Conservation (phyloP, 2,888 invertebrate species). For the Agonopterix subpropinquella region DNA sequence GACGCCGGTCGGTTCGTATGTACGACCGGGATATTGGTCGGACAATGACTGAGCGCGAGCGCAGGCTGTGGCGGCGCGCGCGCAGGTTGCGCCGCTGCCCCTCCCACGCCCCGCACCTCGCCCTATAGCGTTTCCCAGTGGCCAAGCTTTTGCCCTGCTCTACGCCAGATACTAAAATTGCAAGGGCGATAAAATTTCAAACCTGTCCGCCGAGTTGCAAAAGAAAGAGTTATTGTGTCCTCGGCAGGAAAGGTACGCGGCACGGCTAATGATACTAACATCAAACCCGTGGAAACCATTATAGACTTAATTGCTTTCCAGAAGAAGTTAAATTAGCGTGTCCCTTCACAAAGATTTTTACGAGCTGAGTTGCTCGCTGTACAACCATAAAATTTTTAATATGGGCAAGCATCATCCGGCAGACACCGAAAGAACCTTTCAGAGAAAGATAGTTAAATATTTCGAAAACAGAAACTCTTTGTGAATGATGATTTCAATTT, state of each 20-base stretch:
- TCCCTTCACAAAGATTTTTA: background rate
- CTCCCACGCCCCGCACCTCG: conserved; percentile 17
- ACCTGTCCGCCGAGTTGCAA: conserved; percentile 43
- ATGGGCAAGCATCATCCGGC: background rate
- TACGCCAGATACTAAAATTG: conserved; percentile 42
- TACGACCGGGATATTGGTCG: conserved; percentile 65
- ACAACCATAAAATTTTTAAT: background rate
- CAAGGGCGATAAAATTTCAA: conserved; percentile 49
- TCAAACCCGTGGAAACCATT: background rate
- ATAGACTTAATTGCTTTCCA: background rate
- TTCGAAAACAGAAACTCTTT: background rate
- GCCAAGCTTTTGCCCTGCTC: conserved; percentile 55
- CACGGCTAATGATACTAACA: background rate
- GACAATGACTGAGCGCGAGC: conserved; percentile 64
- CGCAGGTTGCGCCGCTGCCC: conserved; percentile 39
- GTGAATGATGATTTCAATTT: background rate
- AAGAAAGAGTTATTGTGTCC: conserved; percentile 20
- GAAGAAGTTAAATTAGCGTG: background rate
- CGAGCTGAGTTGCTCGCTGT: background rate
- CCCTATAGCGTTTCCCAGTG: conserved; percentile 39
- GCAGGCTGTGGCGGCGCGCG: conserved; percentile 54
- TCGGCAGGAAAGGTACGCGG: conserved; percentile 7
- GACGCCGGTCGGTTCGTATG: conserved; percentile 47
- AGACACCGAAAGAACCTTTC: too few relatives aligned
- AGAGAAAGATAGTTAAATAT: background rate